Evolutionary conservation across 2,888 invertebrate genomes (phyloP).

Genomic region (Monochamus alternatus): DNA sequence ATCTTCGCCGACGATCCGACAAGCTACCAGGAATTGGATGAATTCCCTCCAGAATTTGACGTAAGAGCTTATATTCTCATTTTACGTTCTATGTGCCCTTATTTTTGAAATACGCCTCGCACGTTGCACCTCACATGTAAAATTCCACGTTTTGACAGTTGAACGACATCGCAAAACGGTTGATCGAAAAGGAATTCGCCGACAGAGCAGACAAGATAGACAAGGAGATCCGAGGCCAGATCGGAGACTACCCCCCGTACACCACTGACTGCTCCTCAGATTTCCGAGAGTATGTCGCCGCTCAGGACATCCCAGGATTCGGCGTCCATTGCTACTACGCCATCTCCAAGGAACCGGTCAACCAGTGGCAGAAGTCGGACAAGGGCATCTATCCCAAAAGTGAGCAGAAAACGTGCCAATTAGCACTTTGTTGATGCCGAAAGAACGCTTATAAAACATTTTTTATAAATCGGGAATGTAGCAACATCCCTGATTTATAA

Average conservation of each 20-base stretch:
- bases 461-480: no score
- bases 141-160: constrained; percentile 44
- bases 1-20: constrained; percentile 69
- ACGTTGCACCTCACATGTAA: no score
- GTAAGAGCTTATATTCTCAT: constrained; percentile 49
- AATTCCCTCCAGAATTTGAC: constrained; percentile 62
- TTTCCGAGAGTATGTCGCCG: constrained; percentile 70
- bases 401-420: constrained; percentile 21
- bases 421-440: background rate
- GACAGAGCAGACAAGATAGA: constrained; percentile 53
- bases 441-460: constrained; percentile 5
- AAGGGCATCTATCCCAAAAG: constrained; percentile 66
- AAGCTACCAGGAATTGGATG: constrained; percentile 60
- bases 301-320: constrained; percentile 72
- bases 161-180: constrained; percentile 64
- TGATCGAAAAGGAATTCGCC: constrained; percentile 62
- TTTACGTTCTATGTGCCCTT: no score
- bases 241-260: constrained; percentile 64
- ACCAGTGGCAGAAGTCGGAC: constrained; percentile 68
- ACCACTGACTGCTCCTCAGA: constrained; percentile 68
- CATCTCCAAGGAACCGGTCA: constrained; percentile 69
- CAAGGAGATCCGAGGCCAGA: constrained; percentile 57
- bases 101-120: no score
- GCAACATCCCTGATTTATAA: no score
- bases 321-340: constrained; percentile 73